Conservation (phyloP, 2,888 invertebrate genomes). For the Iselma pallidipennis region DNA sequence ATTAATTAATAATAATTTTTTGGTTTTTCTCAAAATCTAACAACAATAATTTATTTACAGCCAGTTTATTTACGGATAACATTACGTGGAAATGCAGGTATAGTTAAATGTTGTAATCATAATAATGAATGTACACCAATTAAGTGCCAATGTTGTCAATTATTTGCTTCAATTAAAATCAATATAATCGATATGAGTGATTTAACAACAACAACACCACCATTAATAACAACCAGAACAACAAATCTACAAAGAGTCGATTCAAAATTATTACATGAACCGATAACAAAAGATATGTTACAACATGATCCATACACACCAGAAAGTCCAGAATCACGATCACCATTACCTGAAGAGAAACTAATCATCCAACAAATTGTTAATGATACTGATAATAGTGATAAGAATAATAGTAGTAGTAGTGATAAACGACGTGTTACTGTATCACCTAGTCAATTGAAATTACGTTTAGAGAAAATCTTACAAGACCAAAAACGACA, state of each 20-base stretch:
- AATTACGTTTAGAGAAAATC: conserved; percentile 63
- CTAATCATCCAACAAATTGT: conserved; percentile 43
- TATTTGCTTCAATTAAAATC: conserved; percentile 54
- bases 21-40: background rate
- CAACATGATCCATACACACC: conserved; percentile 77
- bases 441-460: conserved; percentile 68
- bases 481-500: conserved; percentile 38
- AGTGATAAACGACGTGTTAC: conserved; percentile 40
- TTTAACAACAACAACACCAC: conserved; percentile 33
- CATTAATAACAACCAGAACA: conserved; percentile 12
- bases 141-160: conserved; percentile 56
- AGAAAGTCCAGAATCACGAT: conserved; percentile 79
- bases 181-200: conserved; percentile 54
- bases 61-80: conserved; percentile 77
- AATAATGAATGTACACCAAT: conserved; percentile 57
- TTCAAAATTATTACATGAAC: conserved; percentile 60
- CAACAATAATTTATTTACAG: conserved; percentile 59
- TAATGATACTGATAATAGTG: background rate
- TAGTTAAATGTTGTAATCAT: conserved; percentile 63
- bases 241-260: conserved; percentile 38
- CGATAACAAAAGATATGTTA: conserved; percentile 55
- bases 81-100: conserved; percentile 78
- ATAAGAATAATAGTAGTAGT: conserved; percentile 29
- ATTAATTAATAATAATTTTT: background rate
- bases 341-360: conserved; percentile 64